Conservation (phyloP, 2,113 vertebrate genomes). For the Rhinolophus sinicus region DNA sequence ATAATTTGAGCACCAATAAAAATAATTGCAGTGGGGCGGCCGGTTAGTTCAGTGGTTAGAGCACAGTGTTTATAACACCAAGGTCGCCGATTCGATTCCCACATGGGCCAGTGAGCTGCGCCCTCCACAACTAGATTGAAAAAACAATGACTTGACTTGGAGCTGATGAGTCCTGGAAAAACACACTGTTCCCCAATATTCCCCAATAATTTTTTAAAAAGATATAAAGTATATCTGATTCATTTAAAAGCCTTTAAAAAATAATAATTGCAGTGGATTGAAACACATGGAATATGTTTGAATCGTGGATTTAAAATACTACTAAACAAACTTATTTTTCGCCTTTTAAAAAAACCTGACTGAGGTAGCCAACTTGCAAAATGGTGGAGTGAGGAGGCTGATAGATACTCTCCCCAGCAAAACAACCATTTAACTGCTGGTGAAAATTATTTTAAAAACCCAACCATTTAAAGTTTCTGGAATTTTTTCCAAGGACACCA, state of each 20-base stretch:
- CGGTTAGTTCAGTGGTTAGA: no score
- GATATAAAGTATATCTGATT: no score
- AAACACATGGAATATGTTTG: conserved; percentile 18
- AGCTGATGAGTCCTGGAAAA: no score
- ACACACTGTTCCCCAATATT: no score
- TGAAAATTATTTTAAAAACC: conserved; percentile 3
- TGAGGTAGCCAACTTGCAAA: not conserved
- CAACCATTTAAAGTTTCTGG: conserved; percentile 16
- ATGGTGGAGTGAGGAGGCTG: not conserved
- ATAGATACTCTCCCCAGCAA: not conserved
- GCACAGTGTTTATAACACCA: no score
- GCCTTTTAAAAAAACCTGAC: not conserved
- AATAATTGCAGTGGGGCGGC: not conserved
- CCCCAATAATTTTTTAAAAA: no score
- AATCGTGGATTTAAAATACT: conserved; percentile 16
- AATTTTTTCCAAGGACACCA: not conserved
- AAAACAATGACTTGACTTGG: no score
- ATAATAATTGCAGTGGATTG: not conserved
- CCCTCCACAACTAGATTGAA: no score
- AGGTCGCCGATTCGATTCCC: no score
- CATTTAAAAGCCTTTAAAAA: no score
- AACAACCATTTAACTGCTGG: conserved; percentile 43
- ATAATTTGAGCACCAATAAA: not conserved
- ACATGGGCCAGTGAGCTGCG: no score
- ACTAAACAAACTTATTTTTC: conserved; percentile 30